Base-by-base conservation (phyloP, 2,888 invertebrate species). In the Laspeyria flexula region DNA sequence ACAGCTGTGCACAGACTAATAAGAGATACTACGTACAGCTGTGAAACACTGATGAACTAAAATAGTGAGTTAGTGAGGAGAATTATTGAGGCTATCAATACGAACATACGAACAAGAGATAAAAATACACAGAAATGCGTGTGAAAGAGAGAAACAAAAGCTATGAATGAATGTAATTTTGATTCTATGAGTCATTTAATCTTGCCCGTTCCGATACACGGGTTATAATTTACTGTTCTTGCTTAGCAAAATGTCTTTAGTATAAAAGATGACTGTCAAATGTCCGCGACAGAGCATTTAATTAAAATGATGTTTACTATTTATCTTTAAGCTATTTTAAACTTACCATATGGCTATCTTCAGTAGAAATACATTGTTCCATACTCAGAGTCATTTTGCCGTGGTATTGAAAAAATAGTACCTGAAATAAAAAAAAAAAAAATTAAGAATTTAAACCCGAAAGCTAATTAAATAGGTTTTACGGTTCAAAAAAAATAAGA, bases 331-430 rank as follows among this genome's bases (percentile, higher is more conserved):
- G n/a, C n/a, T n/a, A n/a, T n/a, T n/a, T n/a, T n/a, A 3, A 39
- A 72, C 79, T 73, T 77, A 90, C 91, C 86, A 89, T 85, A 72
- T 88, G 80, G 57, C 81, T 83, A 41, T 91, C 91, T 39, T 90
- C 89, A 29, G 78, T 77, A 12, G 65, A 74, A 11, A 91, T 82
- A 16, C 83, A 71, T 65, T 92, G 91, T 65, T 91, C 86, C 75
- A 89, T 81, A 55, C 83, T 82, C 15, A 90, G 45, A 3, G 89
- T 90, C 91, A 92, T 90, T 53, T 62, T 75, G 41, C 29, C 38
- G 16, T 11, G 23, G 18, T 31, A 39, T 27, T 35, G n/a, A 15
- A 7, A 10, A 12, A 21, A 10, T 29, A 12, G 38, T 34, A 29
- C 42, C n/a, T n/a, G n/a, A n/a, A n/a, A n/a, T n/a, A n/a, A 30